Base-by-base conservation (phyloP, 2,797 vertebrate species). In the Bucorvus abyssinicus region DNA sequence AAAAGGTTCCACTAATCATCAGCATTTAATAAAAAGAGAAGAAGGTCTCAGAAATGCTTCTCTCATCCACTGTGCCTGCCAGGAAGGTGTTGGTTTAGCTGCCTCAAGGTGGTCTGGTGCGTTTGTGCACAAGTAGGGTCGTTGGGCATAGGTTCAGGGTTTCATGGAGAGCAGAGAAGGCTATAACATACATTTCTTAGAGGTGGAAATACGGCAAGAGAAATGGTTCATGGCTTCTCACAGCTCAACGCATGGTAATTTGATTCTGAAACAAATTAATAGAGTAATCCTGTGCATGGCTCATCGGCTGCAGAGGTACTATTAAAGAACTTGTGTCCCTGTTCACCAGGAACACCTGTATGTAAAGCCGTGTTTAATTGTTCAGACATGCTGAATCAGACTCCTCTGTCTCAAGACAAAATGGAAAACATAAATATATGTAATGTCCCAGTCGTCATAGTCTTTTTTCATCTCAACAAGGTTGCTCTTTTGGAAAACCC, bases 401-500 rank as follows among this genome's bases (percentile, higher is more conserved):
- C 57, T 80, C n/a, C 53, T 47, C 50, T 76, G 79, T 68, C 67
- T 84, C 77, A 67, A 45, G 94, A 78, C 59, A 74, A 73, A 81
- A 69, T 7, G 87, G 76, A 60, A 80, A 73, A 70, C 60, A 59
- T 9, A 78, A 68, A 81, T 70, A 20, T 9, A 32, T 68, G 71
- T 67, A 84, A 69, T 75, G 42, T 59, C 60, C 60, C 80, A 87
- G 45, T 86, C 81, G 65, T 83, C 52, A 11, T 44, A 61, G 13
- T 83, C 18, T 52, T 82, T 56, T 67, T 80, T 67, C 70, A 29
- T 90, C 75, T 89, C 84, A 64, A 53, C 60, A 60, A 82, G 52
- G 89, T 94, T 88, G 69, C 42, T 87, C 19, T 85, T 89, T 90
- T 76, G 77, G 77, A 90, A 95, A 87, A 50, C 32, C 52, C 52